Evolutionary conservation across 2,888 invertebrate species (phyloP).

Genomic region (Drosophila emarginata): DNA sequence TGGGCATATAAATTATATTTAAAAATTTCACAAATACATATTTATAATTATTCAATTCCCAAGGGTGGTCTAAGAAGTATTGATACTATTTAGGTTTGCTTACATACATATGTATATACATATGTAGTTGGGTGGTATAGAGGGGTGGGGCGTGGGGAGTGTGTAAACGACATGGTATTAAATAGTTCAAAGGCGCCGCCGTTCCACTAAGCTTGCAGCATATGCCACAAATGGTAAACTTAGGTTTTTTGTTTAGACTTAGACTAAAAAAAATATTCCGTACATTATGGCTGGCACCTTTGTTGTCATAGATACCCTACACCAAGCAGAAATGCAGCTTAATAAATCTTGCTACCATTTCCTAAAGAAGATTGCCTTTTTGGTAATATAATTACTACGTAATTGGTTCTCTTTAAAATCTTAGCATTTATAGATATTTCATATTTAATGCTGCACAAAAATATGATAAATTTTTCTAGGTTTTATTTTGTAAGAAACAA

Average conservation of each 20-base stretch:
- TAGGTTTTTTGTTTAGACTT: conserved; percentile 4
- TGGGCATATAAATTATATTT: conserved; percentile 65
- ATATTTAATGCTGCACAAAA: too few relatives aligned
- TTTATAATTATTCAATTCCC: conserved; percentile 59
- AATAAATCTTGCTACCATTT: background rate
- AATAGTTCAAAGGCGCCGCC: conserved; percentile 70
- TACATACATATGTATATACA: background rate
- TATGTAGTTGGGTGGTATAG: background rate
- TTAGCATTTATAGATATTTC: background rate
- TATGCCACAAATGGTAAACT: conserved; percentile 21
- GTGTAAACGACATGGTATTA: background rate
- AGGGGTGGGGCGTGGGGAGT: conserved; percentile 15
- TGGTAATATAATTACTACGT: too few relatives aligned
- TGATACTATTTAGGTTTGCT: background rate
- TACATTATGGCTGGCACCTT: conserved; percentile 12
- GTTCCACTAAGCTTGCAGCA: conserved; percentile 53
- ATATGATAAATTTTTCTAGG: too few relatives aligned
- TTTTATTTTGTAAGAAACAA: too few relatives aligned
- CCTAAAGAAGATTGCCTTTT: background rate
- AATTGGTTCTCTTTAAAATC: background rate
- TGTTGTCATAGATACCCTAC: background rate
- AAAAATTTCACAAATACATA: conserved; percentile 28
- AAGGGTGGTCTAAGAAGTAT: background rate
- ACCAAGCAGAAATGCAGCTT: background rate
- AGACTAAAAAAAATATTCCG: conserved; percentile 19